Evolutionary conservation across 2,113 vertebrate species (phyloP).

Genomic region (Anhinga rufa): DNA sequence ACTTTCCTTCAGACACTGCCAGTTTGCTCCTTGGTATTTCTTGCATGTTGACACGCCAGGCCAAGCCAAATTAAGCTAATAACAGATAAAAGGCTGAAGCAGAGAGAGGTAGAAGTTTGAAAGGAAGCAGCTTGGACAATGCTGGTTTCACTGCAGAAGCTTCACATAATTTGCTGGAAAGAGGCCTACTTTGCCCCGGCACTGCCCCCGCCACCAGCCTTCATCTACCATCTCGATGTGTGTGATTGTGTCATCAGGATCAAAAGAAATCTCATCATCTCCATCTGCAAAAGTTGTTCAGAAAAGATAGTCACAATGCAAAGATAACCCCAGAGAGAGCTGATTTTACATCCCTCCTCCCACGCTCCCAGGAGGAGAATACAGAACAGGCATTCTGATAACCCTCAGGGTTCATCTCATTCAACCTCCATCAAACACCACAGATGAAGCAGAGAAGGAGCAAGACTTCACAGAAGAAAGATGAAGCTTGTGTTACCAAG

Average conservation of each 20-base stretch:
- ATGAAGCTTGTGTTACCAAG: background rate
- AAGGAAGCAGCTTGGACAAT: background rate
- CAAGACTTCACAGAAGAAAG: background rate
- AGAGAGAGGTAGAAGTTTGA: background rate
- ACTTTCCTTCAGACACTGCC: background rate
- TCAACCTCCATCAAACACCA: background rate
- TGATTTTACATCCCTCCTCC: background rate
- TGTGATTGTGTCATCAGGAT: slow-evolving; percentile 85
- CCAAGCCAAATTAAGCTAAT: background rate
- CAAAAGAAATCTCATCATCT: slow-evolving; percentile 91
- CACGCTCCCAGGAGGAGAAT: background rate
- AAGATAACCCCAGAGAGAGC: background rate
- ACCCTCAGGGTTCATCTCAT: background rate
- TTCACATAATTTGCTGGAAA: slow-evolving; percentile 91
- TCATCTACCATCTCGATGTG: slow-evolving; percentile 93
- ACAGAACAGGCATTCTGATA: background rate
- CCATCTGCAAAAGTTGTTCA: slow-evolving; percentile 74
- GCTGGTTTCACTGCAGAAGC: slow-evolving; percentile 69
- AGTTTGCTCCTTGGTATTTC: background rate
- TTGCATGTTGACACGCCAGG: background rate
- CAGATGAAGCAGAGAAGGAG: background rate
- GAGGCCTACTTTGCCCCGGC: slow-evolving; percentile 78
- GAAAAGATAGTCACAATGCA: background rate
- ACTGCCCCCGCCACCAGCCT: slow-evolving; percentile 91
- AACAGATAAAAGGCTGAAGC: background rate